Evolutionary conservation across 2,797 vertebrate genomes (phyloP), one percentile per base, ranked within the genome.

Genomic region (Aplochiton taeniatus): DNA sequence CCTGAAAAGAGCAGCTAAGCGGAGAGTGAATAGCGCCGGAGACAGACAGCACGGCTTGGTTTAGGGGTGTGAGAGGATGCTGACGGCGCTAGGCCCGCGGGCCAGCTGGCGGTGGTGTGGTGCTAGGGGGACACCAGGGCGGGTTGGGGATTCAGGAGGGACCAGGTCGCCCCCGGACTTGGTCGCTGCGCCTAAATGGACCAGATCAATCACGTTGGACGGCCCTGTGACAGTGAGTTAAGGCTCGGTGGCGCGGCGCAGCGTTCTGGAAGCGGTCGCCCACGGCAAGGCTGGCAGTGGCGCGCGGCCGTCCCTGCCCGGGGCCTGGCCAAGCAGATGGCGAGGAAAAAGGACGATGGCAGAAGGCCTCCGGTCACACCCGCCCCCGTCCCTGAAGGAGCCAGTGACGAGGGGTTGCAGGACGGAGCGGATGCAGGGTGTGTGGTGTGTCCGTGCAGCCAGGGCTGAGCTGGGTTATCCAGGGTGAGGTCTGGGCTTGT

Each of bases 201-300:
- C 87, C 88, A 91, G 91, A 94, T 94, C 92, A 92, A 93, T 94
- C 93, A 94, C 88, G 66, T 76, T 80, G 83, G 87, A 92, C 85
- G 87, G 84, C 87, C 75, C 81, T 76, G 84, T 88, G 91, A 92
- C 92, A 92, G 86, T 91, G 92, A 93, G 91, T 90, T 92, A 91
- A 92, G 87, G 86, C 82, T 85, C 85, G 62, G 71, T 64, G 87
- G 86, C 87, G 81, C 84, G 86, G 87, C 85, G 45, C 89, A 79
- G 86, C 63, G 84, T 87, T 89, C 86, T 87, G 84, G 90, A 90
- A 80, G 79, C 83, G 58, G 49, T 75, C 73, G 86, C 83, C 87
- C 87, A 87, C 80, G 16, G 79, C 79, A 56, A 78, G 71, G 83
- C 81, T 82, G 85, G 87, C 85, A 88, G 81, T 69, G 69, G 58